Base-by-base conservation (phyloP, 2,113 vertebrate species). In the Hipposideros armiger region DNA sequence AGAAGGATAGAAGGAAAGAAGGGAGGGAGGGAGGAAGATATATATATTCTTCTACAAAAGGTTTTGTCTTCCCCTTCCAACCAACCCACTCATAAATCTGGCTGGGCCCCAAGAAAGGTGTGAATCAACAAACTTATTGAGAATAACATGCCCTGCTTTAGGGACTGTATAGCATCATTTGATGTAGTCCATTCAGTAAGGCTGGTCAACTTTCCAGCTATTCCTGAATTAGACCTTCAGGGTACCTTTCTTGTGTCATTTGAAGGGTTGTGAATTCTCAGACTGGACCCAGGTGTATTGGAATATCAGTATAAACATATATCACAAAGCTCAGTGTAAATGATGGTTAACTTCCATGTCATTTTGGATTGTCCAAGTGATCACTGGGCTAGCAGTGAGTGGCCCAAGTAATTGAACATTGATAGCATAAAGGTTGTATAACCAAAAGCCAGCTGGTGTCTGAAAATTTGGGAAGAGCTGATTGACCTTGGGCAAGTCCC, bases 231-330 rank as follows among this genome's bases (percentile, higher is more conserved):
- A 92, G 36, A 84, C 11, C 28, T 94, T 82, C 67, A 86, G 58
- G 60, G 87, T 81, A 62, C 66, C 62, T 91, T 90, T 87, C n/a
- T 32, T 88, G 7, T 85, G 90, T 74, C 85, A 93, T 91, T 85
- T 95, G 36, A 94, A 91, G 60, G 90, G 45, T 90, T 95, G 36
- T 76, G 72, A 95, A 88, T 97, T 91, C 40, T 94, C 45, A 96
- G 40, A 91, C 85, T 96, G 60, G 73, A 91, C 70, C 50, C 81
- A 96, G 82, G 96, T 45, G 3, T 76, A 80, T 0, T 83, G 80
- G 58, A 93, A 90, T 95, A 77, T 96, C 42, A 40, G 32, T 95
- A 64, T 95, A 88, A 97, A 95, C 60, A 96, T 69, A 96, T 19
- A 95, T 76, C 56, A 81, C 87, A 95, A 93, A 89, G 58, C 28